Percentiles rank a stretch among this genome's conserved stretches.
These are phyloP conservation scores for Craseonycteris thonglongyai DNA, from an alignment of 2,113 vertebrate species.

Conservation along the genomic window DNA sequence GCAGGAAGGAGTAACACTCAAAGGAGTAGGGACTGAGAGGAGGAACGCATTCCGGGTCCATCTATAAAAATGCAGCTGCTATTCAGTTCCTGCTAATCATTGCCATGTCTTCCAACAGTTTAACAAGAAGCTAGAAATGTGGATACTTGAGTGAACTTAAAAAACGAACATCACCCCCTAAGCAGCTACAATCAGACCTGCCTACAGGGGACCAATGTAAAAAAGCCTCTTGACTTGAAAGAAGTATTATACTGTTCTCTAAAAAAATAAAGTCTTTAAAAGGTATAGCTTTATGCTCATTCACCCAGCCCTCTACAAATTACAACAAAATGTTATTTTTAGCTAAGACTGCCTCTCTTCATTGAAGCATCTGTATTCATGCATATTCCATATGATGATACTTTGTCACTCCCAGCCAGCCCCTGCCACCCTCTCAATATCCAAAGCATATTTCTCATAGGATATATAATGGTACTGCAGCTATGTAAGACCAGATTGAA, in stretches of 20 bases:
- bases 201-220: background rate
- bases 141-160: background rate
- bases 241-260: background rate
- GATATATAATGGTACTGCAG: background rate
- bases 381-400: background rate
- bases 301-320: background rate
- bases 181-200: background rate
- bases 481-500: background rate
- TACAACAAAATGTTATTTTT: background rate
- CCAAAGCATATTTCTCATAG: background rate
- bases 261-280: background rate
- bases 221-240: background rate
- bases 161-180: background rate
- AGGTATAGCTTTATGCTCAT: background rate
- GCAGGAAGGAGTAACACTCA: background rate
- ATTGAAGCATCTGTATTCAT: background rate
- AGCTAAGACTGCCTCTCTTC: background rate
- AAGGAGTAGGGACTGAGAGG: background rate
- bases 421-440: background rate
- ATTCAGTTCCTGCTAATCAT: background rate
- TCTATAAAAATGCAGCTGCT: background rate
- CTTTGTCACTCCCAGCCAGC: background rate
- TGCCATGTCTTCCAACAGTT: background rate
- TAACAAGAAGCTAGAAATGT: background rate
- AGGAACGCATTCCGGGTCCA: accelerated